Evolutionary conservation across 2,113 vertebrate genomes (phyloP).

Genomic region (Naja naja): DNA sequence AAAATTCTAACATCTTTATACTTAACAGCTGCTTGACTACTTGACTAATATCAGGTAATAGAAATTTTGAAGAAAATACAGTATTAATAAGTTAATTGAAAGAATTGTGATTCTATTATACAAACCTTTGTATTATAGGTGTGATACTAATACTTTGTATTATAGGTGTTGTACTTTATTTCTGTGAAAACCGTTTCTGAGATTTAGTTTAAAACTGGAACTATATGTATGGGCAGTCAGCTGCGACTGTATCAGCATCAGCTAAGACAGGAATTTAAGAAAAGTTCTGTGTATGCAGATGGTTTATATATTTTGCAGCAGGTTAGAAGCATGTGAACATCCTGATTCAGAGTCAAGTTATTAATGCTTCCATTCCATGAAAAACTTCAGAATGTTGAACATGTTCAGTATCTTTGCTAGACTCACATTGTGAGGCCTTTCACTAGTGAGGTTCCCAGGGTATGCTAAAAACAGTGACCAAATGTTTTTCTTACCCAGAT

Average conservation of each 20-base stretch:
- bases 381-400: not conserved
- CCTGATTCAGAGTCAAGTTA: not conserved
- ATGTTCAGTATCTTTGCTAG: not conserved
- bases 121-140: not conserved
- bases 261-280: not conserved
- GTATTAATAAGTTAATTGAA: not conserved
- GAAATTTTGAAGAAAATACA: not conserved
- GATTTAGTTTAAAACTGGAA: not conserved
- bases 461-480: not conserved
- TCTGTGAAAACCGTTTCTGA: not conserved
- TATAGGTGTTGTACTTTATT: not conserved
- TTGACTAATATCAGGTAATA: not conserved
- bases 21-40: not conserved
- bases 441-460: no score
- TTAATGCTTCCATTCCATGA: not conserved
- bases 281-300: not conserved
- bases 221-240: not conserved
- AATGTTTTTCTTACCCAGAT: not conserved
- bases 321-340: not conserved
- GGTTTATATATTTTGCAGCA: slow-evolving; percentile 13
- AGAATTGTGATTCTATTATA: not conserved
- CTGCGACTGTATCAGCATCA: not conserved
- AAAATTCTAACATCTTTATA: not conserved
- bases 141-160: not conserved
- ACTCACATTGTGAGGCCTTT: not conserved